These are phyloP conservation scores for Watsonalla binaria DNA, from an alignment of 2,888 invertebrate species.

Conservation along the genomic window DNA sequence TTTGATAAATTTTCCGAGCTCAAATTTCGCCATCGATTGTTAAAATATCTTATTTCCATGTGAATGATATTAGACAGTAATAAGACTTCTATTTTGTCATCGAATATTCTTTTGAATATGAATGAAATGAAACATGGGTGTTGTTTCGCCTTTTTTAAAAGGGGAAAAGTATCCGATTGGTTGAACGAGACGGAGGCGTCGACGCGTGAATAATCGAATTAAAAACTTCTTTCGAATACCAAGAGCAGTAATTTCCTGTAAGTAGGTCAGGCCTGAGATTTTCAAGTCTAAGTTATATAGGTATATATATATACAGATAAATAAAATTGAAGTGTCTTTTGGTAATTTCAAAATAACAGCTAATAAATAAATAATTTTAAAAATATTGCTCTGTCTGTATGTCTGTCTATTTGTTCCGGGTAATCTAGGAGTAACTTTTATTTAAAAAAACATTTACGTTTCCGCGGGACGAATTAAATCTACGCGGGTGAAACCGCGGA, in stretches of 20 bases:
- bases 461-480: no score
- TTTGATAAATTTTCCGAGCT: conserved; percentile 14
- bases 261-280: not conserved
- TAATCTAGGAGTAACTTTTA: no score
- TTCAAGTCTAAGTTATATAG: no score
- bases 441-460: no score
- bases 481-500: no score
- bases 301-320: no score
- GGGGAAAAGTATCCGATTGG: not conserved
- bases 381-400: no score
- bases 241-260: not conserved
- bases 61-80: conserved; percentile 16
- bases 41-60: conserved; percentile 13
- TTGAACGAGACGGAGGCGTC: not conserved
- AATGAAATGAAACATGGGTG: not conserved
- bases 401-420: no score
- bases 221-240: not conserved
- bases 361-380: no score
- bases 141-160: not conserved
- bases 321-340: no score
- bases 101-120: conserved; percentile 1
- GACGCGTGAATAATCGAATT: conserved; percentile 2
- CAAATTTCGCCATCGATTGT: conserved; percentile 1
- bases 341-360: no score
- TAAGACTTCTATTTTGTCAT: conserved; percentile 8